phyloP scores from a whole-genome alignment of 2,113 vertebrate species.

The Nyctibius bracteatus region DNA sequence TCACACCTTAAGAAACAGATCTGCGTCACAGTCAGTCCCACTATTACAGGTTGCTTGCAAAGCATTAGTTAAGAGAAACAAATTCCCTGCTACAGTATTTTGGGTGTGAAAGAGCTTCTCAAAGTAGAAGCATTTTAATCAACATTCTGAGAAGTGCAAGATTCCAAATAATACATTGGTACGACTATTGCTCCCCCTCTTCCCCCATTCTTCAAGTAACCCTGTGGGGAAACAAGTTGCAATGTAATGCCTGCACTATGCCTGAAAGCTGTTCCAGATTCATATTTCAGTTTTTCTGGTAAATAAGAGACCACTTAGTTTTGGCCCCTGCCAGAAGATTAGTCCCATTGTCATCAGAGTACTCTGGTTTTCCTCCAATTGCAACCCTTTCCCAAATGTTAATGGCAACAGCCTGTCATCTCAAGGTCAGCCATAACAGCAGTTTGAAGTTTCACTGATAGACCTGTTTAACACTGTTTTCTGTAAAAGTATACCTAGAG shows the following conservation, averaged over 20 bases:
- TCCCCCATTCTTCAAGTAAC: background rate
- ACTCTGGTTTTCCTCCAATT: background rate
- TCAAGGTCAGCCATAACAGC: background rate
- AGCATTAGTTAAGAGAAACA: background rate
- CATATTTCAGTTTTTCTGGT: background rate
- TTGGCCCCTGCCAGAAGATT: background rate
- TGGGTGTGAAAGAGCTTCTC: background rate
- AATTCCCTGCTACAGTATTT: background rate
- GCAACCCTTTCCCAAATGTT: background rate
- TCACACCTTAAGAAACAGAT: background rate
- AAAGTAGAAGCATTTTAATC: background rate
- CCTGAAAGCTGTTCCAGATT: background rate
- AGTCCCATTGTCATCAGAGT: background rate
- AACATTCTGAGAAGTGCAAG: background rate
- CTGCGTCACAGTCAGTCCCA: background rate
- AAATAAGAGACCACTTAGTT: background rate
- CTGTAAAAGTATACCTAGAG: background rate
- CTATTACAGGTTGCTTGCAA: background rate
- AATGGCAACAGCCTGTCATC: background rate
- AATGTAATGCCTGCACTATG: background rate
- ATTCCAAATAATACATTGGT: background rate
- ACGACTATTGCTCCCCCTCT: background rate
- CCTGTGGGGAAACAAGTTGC: background rate
- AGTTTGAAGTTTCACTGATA: background rate
- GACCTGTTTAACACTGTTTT: background rate